A percentile compares a stretch with the other conserved stretches of the same genome.
These are phyloP conservation scores for Monoplex corrugatus DNA, from an alignment of 2,888 invertebrate species.

Conservation along the genomic window DNA sequence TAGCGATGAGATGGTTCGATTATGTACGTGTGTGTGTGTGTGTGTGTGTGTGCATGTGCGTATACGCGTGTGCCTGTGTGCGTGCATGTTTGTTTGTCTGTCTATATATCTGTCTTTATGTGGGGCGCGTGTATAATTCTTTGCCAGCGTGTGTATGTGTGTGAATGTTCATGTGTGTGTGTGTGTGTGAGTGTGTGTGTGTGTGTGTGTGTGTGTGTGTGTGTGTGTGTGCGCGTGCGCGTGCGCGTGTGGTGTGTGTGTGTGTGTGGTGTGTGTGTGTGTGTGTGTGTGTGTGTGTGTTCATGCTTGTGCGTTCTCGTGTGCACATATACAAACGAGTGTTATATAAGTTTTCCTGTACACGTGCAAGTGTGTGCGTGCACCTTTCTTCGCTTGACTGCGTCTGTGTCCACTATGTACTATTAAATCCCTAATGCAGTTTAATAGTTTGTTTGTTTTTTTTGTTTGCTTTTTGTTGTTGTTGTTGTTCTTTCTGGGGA, in stretches of 20 bases:
- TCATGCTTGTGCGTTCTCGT: no score
- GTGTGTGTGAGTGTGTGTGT: constrained; percentile 21
- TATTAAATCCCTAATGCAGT: no score
- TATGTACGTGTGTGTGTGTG: not conserved
- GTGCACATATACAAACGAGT: no score
- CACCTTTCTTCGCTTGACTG: not conserved
- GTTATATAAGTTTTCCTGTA: no score
- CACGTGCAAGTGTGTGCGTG: no score
- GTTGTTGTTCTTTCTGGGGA: no score
- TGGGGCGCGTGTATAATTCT: not conserved
- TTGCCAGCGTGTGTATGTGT: not conserved
- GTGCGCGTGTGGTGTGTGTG: not conserved
- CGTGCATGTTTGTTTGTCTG: not conserved
- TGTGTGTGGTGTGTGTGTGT: no score
- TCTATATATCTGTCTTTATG: not conserved
- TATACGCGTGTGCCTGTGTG: not conserved
- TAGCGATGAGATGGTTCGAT: no score
- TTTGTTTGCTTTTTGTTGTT: no score
- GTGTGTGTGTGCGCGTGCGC: not conserved
- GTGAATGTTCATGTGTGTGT: constrained; percentile 20
- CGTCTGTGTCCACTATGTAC: no score
- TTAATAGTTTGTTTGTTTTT: no score
- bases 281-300: no score
- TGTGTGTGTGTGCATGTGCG: not conserved
- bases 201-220: constrained; percentile 27